These are phyloP conservation scores for Quadroppia sp. DNA, from an alignment of 2,888 invertebrate species.

Conservation along the genomic window DNA sequence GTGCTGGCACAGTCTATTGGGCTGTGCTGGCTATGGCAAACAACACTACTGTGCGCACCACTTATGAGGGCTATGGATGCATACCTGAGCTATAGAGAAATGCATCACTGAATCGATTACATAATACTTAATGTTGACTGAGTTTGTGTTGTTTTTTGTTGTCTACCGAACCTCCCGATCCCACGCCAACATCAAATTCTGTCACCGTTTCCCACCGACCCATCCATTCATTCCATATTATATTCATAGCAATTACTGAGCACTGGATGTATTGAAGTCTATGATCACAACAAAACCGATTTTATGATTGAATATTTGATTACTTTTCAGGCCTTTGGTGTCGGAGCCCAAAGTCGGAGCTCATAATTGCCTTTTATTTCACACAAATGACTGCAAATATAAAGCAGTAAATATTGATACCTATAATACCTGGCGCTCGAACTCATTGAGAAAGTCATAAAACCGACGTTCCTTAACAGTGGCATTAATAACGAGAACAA, in stretches of 20 bases:
- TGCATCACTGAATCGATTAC: constrained; percentile 32
- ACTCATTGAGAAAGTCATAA: not conserved
- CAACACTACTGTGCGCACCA: constrained; percentile 8
- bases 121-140: constrained; percentile 27
- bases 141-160: constrained; percentile 26
- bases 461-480: not conserved
- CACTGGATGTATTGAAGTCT: not conserved
- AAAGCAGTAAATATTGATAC: not conserved
- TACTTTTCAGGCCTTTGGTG: not conserved
- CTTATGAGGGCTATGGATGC: not conserved
- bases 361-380: constrained; percentile 12
- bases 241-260: constrained; percentile 15
- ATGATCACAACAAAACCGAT: not conserved
- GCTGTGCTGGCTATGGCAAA: not conserved
- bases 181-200: constrained; percentile 28
- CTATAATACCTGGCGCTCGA: not conserved
- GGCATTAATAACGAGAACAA: not conserved
- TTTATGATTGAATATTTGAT: not conserved
- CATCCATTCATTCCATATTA: constrained; percentile 14
- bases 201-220: constrained; percentile 4
- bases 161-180: not conserved
- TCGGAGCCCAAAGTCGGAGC: not conserved
- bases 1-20: constrained; percentile 31
- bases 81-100: not conserved
- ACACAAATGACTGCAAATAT: not conserved